Conservation (phyloP, 2,888 invertebrate species). For the Cabera pusaria region DNA sequence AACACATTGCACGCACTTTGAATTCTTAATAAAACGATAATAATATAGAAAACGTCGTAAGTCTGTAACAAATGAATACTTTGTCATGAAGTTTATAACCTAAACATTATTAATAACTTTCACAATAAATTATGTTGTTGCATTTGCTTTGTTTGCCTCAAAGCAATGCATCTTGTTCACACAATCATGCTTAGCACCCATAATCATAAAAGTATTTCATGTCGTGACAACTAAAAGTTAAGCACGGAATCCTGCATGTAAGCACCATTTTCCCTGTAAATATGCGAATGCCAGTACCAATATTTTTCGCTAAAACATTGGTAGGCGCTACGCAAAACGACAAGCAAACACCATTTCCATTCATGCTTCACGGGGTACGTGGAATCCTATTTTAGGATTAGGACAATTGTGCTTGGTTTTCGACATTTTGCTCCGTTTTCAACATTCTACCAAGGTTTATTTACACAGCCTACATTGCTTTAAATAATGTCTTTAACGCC, state of each 20-base stretch:
- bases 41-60: too few species aligned
- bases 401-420: conserved; percentile 29
- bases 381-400: conserved; percentile 33
- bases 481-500: conserved; percentile 5
- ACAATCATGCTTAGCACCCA: too few species aligned
- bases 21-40: too few species aligned
- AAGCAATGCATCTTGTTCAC: too few species aligned
- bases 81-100: too few species aligned
- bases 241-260: conserved; percentile 7
- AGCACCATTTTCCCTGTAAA: conserved; percentile 12
- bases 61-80: too few species aligned
- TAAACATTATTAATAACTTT: too few species aligned
- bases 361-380: conserved; percentile 27
- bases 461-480: conserved; percentile 6
- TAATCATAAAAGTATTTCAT: too few species aligned
- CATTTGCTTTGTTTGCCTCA: too few species aligned
- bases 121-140: too few species aligned
- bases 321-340: conserved; percentile 28
- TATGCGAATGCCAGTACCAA: conserved; percentile 19
- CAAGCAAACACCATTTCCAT: conserved; percentile 27
- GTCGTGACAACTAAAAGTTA: neutral
- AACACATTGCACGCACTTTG: too few species aligned
- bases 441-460: conserved; percentile 11
- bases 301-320: conserved; percentile 32
- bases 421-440: conserved; percentile 11